Evolutionary conservation across 92 coral and sea anemone genomes (phyloP).

Genomic region (Actinostola sp.): DNA sequence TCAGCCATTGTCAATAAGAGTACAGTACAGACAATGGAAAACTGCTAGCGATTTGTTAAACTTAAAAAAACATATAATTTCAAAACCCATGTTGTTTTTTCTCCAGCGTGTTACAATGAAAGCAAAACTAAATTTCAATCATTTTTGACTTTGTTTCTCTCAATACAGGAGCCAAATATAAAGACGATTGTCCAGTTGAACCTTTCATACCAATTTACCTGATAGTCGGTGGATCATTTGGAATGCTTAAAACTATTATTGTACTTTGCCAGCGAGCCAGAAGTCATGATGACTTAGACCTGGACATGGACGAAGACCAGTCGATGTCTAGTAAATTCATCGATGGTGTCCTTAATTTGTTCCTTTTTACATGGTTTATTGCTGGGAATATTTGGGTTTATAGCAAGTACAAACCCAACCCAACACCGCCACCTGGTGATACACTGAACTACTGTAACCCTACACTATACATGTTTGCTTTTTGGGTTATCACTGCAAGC

Average conservation of each 20-base stretch:
- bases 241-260: constrained; percentile 93
- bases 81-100: too few species aligned
- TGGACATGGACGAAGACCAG: constrained; percentile 86
- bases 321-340: constrained; percentile 99
- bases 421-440: constrained; percentile 80
- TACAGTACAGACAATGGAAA: too few species aligned
- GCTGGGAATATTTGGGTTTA: constrained; percentile 99
- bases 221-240: constrained; percentile 98
- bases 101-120: too few species aligned
- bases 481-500: constrained; percentile 99
- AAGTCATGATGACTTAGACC: constrained; percentile 77
- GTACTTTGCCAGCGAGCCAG: constrained; percentile 89
- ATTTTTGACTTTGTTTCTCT: background rate
- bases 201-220: constrained; percentile 97
- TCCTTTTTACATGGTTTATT: constrained; percentile 98
- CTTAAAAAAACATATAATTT: too few species aligned
- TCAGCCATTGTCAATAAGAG: background rate
- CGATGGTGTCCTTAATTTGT: constrained; percentile 93
- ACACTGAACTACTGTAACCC: constrained; percentile 94
- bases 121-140: background rate
- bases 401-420: constrained; percentile 91
- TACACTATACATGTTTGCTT: constrained; percentile 97
- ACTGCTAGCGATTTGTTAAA: too few species aligned
- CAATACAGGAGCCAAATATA: constrained; percentile 83
- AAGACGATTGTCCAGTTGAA: constrained; percentile 96